Evolutionary conservation across 2,797 vertebrate genomes (phyloP), one percentile per base, ranked within the genome.

Genomic region (Yasuhikotakia modesta): DNA sequence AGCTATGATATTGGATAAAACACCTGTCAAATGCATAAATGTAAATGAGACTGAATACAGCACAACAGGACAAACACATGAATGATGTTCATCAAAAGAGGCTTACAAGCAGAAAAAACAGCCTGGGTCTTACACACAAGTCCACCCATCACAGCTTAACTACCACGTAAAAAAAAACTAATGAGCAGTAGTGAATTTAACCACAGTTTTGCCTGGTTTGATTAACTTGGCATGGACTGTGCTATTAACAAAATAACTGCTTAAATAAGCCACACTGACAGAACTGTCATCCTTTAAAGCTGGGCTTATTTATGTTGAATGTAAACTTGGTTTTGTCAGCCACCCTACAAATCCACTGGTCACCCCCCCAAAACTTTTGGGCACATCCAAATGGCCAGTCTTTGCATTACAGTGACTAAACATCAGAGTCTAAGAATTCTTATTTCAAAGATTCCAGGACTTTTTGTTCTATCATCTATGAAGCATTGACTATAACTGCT

Each of bases 11-110:
- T 27, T 27, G 27, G 27, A 27, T 27, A 27, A 27, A 27, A 27
- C 27, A 27, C 4, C 2, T 27, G 27, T 4, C 27, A 27, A 27
- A 27, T 27, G 27, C 27, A 27, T 27, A 27, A 2, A 27, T 27
- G 2, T 27, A 27, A 27, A 27, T 2, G 69, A 83, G 79, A 89
- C 73, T 83, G 79, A 85, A 89, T 87, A 82, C 21, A 63, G 21
- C 6, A 24, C 85, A 83, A 85, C 84, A 78, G 24, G 13, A 50
- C 17, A 4, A 12, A 39, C 32, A 10, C 32, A 2, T 24, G 43
- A 69, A 75, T 14, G 65, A 66, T n/a, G 30, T 0, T 3, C 2
- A 45, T 76, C 48, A 39, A 8, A 39, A 43, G 3, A 27, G 58
- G 30, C 32, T 24, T 57, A 17, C 12, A 39, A 8, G 35, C 35